Evolutionary conservation across 64 coral and sea anemone species (phyloP), one percentile per base, ranked within the genome.

Genomic region (Montipora sp.): DNA sequence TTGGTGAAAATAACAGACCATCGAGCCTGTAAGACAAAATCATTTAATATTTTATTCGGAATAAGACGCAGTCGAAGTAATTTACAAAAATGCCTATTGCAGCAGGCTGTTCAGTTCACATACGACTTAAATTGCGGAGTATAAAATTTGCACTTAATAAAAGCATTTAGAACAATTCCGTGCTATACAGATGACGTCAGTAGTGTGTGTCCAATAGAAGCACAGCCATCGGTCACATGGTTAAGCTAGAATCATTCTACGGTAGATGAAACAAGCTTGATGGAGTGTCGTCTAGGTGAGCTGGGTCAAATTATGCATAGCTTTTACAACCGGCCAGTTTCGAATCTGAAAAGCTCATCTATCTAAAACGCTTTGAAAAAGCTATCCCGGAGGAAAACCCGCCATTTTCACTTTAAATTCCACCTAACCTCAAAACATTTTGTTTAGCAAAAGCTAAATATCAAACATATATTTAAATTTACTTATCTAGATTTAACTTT

Each of bases 101-200:
- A 67, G 57, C 44, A 83, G 60, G 80, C 23, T 60, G 57, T 67
- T 83, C 47, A 27, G 59, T 20, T 3, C 65, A 83, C 80, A 43
- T 47, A 47, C 80, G 80, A 83, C 80, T 48, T 83, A 83, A 83
- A 68, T 66, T 83, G 36, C 36, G 59, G 14, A 67, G 60, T 83
- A 83, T 66, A 83, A 83, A 83, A 83, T 67, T 83, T 83, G 80
- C 48, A 83, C 36, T 45, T 67, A 65, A 46, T 18, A 83, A 83
- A 83, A 83, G 45, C 0, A 7, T 68, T 68, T 44, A 14, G 36
- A 83, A 83, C 63, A 46, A 83, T 66, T 82, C 8, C 27, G 59
- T 67, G 16, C 24, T 67, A 67, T 67, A 83, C 53, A 82, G 23
- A 55, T 82, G 57, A 67, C 36, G 36, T 67, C 15, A 83, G 44